phyloP scores from a whole-genome alignment of 2,797 vertebrate genomes.

The Smutsia temminckii region DNA sequence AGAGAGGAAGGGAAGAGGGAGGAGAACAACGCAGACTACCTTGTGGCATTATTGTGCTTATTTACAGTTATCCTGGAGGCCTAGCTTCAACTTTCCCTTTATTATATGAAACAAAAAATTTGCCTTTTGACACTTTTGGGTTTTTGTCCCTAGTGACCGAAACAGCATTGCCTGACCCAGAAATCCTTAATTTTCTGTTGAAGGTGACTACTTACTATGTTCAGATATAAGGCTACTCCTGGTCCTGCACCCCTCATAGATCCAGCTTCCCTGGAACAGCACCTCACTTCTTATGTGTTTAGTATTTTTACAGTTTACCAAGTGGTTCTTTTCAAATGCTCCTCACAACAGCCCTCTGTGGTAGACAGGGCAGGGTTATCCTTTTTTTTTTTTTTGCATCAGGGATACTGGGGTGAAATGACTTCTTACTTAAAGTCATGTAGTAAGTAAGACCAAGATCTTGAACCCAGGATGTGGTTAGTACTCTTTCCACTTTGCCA shows the following conservation, averaged over 20 bases:
- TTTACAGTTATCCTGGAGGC: not conserved
- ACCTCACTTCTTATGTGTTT: not conserved
- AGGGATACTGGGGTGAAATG: not conserved
- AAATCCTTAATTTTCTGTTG: slow-evolving; percentile 24
- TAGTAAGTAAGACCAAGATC: not conserved
- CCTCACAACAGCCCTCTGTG: not conserved
- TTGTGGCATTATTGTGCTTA: not conserved
- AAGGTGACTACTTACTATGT: not conserved
- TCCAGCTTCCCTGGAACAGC: not conserved
- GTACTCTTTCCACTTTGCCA: not conserved
- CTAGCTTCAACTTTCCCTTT: not conserved
- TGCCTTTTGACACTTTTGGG: slow-evolving; percentile 8
- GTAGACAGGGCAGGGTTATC: not conserved
- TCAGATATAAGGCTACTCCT: not conserved
- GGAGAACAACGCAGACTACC: not conserved
- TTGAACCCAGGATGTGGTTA: not conserved
- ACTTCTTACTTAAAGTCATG: not conserved
- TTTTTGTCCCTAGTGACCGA: not conserved
- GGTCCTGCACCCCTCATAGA: not conserved
- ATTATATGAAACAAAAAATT: not conserved
- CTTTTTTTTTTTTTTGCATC: not conserved
- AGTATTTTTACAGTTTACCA: not conserved
- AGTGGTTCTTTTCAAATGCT: not conserved
- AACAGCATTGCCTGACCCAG: not conserved
- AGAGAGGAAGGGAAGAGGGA: not conserved